Evolutionary conservation across 2,113 vertebrate species (phyloP), one percentile per base, ranked within the genome.

Genomic region (Trachemys scripta): DNA sequence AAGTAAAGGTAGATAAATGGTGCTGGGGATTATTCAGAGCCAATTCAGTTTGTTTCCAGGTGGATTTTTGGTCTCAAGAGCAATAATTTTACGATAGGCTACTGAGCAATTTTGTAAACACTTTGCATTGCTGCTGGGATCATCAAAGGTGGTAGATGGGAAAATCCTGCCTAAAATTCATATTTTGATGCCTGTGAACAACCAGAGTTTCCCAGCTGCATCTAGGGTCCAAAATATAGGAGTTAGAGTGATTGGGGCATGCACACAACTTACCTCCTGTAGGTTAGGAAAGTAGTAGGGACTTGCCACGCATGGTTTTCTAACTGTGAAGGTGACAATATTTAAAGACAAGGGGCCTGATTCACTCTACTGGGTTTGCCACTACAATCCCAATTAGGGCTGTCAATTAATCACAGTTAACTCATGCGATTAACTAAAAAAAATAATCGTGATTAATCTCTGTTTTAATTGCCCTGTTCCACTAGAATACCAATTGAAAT

Each of bases 241-340:
- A n/a, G 42, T 69, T 62, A 72, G 19, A 80, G 75, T 85, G 84
- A 79, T 11, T 54, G 42, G 31, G 38, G 3, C 5, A 24, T 75
- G 38, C 38, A 42, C 20, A 0, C 11, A n/a, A 38, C 6, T 69
- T 16, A 2, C 47, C 25, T 7, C 45, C 17, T 72, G 22, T 22
- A 84, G 89, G 54, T 5, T 47, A 35, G n/a, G 14, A 92, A 19
- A 3, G 0, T 31, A 89, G 14, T 69, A 45, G 11, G 10, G 29
- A 3, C 29, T 62, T 62, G 59, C 59, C 29, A 27, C 38, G 25
- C 5, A 56, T 75, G 50, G 80, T 85, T 62, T 85, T 87, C 42
- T n/a, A 45, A 69, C 47, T 75, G 57, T 56, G 76, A 81, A 84
- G 42, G 19, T 29, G 87, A 38, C n/a, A 8, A 27, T 59, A 5